Base-by-base conservation (phyloP, 2,113 vertebrate species). In the Bufo bufo region DNA sequence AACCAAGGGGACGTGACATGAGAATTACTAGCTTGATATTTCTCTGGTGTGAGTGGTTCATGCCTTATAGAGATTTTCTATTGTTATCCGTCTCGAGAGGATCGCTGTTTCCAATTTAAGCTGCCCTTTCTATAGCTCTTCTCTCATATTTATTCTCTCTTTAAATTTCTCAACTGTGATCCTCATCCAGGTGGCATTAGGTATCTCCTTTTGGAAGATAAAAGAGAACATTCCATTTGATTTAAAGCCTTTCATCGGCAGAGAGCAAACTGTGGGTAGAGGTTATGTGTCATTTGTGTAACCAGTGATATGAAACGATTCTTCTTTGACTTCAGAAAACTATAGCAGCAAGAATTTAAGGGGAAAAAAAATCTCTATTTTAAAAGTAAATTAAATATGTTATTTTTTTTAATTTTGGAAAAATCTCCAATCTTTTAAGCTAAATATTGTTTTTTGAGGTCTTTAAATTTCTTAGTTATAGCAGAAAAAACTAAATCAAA, bases 241-340 rank as follows among this genome's bases (percentile, higher is more conserved):
- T 88, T 88, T 88, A 77, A 77, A 88, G 87, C 50, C 69, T 88
- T 88, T 88, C 72, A 88, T 88, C 72, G 20, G 19, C 71, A 52
- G 69, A 23, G 81, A 77, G 81, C 45, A 84, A 88, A 84, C 81
- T 54, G 75, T 61, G 49, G 56, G 83, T 74, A 72, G 81, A 82
- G 87, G 87, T 88, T 88, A 84, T 14, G 47, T 88, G 81, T 78
- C 80, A 52, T 84, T 79, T 87, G 43, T 88, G 80, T 49, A 88
- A 87, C 79, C 66, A n/a, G 7, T 43, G 56, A 63, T 50, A 87
- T 74, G 78, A 87, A 81, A 82, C 77, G 59, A 45, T 87, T 82
- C 11, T 82, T 87, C 33, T 75, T 74, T 82, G 52, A 61, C 65
- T 87, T 61, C 3, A 33, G 80, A 13, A 87, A 88, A 83, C 83